phyloP scores from a whole-genome alignment of 1,140 invertebrate genomes.

The Drosophila nasuta region DNA sequence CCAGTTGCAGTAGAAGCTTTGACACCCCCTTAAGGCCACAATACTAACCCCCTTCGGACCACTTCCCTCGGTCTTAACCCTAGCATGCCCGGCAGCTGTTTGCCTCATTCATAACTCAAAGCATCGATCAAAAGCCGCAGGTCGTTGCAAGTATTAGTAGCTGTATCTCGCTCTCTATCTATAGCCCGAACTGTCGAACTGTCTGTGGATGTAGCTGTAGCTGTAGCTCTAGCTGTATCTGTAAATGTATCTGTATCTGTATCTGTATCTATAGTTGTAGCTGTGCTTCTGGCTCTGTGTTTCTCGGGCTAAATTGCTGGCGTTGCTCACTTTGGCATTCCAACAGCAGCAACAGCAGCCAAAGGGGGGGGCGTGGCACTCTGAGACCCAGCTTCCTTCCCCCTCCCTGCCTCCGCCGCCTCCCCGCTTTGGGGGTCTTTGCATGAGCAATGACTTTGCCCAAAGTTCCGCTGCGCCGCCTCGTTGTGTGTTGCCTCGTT shows the following conservation, averaged over 20 bases:
- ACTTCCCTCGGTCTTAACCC: neutral
- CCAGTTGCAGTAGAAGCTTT: constrained; percentile 30
- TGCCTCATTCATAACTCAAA: constrained; percentile 45
- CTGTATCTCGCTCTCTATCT: constrained; percentile 19
- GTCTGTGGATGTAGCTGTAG: neutral
- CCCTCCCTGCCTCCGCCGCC: no score
- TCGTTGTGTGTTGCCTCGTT: constrained; percentile 26
- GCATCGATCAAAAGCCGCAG: constrained; percentile 47
- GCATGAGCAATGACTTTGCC: constrained; percentile 45
- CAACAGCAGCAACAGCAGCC: constrained; percentile 4
- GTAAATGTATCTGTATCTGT: constrained; percentile 7
- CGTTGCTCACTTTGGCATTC: constrained; percentile 43
- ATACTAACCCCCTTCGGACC: no score
- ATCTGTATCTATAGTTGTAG: constrained; percentile 10
- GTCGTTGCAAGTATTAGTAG: constrained; percentile 21
- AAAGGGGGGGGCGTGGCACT: neutral
- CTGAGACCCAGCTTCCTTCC: neutral
- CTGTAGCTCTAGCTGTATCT: constrained; percentile 3
- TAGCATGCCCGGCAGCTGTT: constrained; percentile 16
- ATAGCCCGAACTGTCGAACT: neutral
- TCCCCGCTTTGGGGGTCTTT: neutral
- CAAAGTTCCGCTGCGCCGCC: constrained; percentile 38
- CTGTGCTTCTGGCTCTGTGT: constrained; percentile 21
- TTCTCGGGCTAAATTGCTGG: constrained; percentile 34
- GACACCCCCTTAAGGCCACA: constrained; percentile 3